Base-by-base conservation (phyloP, 2,888 invertebrate genomes). In the Ferdinandea cuprea region DNA sequence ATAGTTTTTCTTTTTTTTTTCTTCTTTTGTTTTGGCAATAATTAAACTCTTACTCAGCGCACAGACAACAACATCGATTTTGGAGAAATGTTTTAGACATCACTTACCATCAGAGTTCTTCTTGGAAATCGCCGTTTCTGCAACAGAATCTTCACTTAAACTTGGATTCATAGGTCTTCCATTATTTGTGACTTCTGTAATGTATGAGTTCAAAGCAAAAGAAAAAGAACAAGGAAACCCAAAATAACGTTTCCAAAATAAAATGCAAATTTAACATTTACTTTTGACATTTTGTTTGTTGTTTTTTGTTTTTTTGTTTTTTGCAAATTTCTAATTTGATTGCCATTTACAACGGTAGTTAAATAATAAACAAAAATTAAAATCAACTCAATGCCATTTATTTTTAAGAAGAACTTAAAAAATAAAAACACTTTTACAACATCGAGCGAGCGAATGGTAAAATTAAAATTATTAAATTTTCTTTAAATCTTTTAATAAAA, bases 91-190 rank as follows among this genome's bases (percentile, higher is more conserved):
- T n/a, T n/a, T n/a, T n/a, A n/a, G n/a, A 79, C 86, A 83, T 88
- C 85, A 93, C 95, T 94, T 94, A 96, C 96, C 96, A 92, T 96
- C 96, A 88, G 95, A 96, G 92, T 94, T 95, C 93, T 94, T 95
- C 92, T 96, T 95, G 91, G 94, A 94, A 91, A 95, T 93, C 89
- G 94, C 94, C 88, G 95, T 95, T 91, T 96, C 96, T 87, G 95
- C 94, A 89, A 96, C 95, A 87, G 95, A 95, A 92, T 96, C 96
- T 92, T 95, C 95, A 92, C 95, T 95, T 92, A 94, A 94, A 91
- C 95, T 94, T 86, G 95, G 93, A 92, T 95, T 94, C 87, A 94
- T 91, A 88, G 92, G 92, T 89, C 92, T 91, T 86, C 91, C 91
- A 89, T 92, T 92, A 89, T 91, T 91, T 88, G 91, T 90, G 88